Conservation (phyloP, 2,113 vertebrate genomes). For the Podarcis muralis region DNA sequence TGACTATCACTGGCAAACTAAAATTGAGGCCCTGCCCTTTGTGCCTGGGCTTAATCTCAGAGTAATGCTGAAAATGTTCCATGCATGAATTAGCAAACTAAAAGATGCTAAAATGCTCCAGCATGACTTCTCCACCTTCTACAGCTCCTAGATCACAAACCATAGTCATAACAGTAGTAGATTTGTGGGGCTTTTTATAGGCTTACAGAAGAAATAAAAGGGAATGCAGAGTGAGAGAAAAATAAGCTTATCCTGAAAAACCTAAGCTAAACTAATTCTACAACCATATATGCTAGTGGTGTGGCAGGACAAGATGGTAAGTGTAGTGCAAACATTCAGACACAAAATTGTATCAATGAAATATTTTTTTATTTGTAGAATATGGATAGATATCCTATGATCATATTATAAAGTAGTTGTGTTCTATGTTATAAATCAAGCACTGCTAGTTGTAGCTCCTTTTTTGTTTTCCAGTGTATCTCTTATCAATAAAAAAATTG, state of each 20-base stretch:
- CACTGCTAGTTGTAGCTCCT: too few species aligned
- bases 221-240: fast-evolving
- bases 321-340: too few species aligned
- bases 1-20: slow-evolving; percentile 62
- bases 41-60: slow-evolving; percentile 65
- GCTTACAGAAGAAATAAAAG: background rate
- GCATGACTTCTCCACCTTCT: slow-evolving; percentile 60
- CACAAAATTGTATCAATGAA: too few species aligned
- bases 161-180: slow-evolving; percentile 12
- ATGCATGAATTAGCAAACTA: slow-evolving; percentile 74
- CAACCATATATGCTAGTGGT: background rate
- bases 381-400: too few species aligned
- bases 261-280: background rate
- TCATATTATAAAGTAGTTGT: too few species aligned
- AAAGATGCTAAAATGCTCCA: slow-evolving; percentile 63
- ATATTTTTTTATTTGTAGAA: too few species aligned
- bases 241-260: background rate
- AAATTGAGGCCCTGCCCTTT: slow-evolving; percentile 76
- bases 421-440: too few species aligned
- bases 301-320: too few species aligned
- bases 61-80: slow-evolving; percentile 66
- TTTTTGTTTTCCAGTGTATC: too few species aligned
- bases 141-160: slow-evolving; percentile 56
- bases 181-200: slow-evolving; percentile 5
- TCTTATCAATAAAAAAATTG: too few species aligned